Base-by-base conservation (phyloP, 2,797 vertebrate species). In the Chaetophractus vellerosus region DNA sequence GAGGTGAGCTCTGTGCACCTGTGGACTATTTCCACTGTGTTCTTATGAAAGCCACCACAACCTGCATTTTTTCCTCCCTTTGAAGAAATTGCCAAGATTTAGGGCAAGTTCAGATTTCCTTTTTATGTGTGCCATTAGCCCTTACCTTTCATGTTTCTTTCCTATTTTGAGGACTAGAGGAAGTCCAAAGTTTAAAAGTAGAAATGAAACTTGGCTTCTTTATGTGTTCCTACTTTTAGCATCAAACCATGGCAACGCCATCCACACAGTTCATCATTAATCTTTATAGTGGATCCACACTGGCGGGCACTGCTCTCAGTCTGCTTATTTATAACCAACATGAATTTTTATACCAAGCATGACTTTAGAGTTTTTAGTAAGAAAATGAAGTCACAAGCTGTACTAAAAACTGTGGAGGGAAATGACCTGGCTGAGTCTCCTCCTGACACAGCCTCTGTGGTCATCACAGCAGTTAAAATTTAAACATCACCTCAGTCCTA, bases 111-210 rank as follows among this genome's bases (percentile, higher is more conserved):
- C 45, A 38, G 38, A 63, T 63, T 83, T 80, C 92, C 87, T 45
- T 75, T 55, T 81, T 78, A 31, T 5, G 5, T 50, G 55, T 33
- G 84, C 69, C 64, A 31, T 45, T 11, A 2, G 59, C 38, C 92
- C 52, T 66, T 31, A 48, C 83, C 86, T 72, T 84, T 79, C 82
- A 21, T 57, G 52, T 81, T 41, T 68, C 93, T 93, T 91, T 80
- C 84, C 97, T 96, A 84, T 82, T 90, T 68, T 85, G 63, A 91
- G 72, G 14, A 68, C 12, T 8, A 96, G 93, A 97, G 93, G 88
- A 94, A 97, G 93, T 79, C 68, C 59, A 19, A 8, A 36, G 92
- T 91, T 93, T 96, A 95, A 97, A 97, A 97, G 96, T 96, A 94
- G 92, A 88, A 80, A 90, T 2, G 19, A 92, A 79, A 71, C 81